Evolutionary conservation across 2,888 invertebrate species (phyloP).

Genomic region (Acleris sparsana): DNA sequence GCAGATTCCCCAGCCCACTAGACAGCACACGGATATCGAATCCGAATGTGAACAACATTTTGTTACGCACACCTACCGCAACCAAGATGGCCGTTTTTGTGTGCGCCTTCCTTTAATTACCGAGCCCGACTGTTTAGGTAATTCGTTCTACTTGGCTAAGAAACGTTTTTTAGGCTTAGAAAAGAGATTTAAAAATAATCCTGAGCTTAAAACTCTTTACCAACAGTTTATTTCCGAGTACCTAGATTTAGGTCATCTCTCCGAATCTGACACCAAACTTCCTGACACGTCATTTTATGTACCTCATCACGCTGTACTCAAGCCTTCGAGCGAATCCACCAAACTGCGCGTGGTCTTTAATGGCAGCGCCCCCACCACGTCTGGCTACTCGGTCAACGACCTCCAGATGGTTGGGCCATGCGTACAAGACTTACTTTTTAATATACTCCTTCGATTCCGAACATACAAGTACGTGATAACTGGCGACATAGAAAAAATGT

Average conservation of each 20-base stretch:
- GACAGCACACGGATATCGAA: background rate
- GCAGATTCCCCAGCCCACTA: background rate
- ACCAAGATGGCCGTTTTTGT: background rate
- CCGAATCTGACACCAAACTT: background rate
- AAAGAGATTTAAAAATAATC: background rate
- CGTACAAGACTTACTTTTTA: conserved; percentile 7
- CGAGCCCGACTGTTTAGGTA: background rate
- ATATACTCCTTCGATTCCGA: background rate
- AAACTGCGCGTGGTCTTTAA: conserved; percentile 16
- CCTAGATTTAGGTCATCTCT: conserved; percentile 2
- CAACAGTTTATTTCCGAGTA: background rate
- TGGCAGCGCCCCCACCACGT: conserved; percentile 7
- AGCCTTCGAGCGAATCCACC: conserved; percentile 9
- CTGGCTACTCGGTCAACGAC: conserved; percentile 13
- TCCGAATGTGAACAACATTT: conserved; percentile 4
- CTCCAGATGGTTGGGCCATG: conserved; percentile 3
- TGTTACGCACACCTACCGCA: background rate
- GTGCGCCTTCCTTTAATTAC: background rate
- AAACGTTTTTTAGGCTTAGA: background rate
- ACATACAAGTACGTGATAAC: background rate
- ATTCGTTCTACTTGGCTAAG: conserved; percentile 1
- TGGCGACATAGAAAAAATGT: conserved; percentile 1
- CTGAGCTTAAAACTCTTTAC: background rate
- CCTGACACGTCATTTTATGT: background rate
- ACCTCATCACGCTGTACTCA: conserved; percentile 10